Evolutionary conservation across 2,113 vertebrate genomes (phyloP).

Genomic region (Dipodomys merriami): DNA sequence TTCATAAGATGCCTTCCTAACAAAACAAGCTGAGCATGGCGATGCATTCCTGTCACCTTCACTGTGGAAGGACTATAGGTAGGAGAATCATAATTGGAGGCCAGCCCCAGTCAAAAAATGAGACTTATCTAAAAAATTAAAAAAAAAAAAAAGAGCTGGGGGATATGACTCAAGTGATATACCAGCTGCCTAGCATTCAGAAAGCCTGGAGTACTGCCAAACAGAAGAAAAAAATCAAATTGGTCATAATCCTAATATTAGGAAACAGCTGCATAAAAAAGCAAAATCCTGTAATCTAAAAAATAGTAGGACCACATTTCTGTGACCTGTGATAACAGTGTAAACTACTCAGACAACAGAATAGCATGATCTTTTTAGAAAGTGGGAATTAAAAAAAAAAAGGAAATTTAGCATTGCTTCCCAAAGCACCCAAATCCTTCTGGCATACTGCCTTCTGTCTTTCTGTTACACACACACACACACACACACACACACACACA

Average conservation of each 20-base stretch:
- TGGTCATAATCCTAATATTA: not conserved
- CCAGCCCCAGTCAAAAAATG: too few relatives aligned
- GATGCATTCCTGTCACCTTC: too few relatives aligned
- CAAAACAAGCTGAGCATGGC: too few relatives aligned
- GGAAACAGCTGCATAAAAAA: not conserved
- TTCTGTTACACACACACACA: not conserved
- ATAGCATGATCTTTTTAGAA: not conserved
- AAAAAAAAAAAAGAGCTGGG: too few relatives aligned
- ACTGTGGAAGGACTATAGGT: too few relatives aligned
- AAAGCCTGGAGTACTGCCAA: too few relatives aligned
- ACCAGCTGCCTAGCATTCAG: too few relatives aligned
- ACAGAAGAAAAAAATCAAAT: too few relatives aligned
- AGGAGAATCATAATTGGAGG: too few relatives aligned
- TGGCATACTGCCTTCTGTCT: accelerated
- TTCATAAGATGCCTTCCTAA: too few relatives aligned
- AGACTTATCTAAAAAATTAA: too few relatives aligned
- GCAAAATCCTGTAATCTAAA: not conserved
- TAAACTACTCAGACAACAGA: not conserved
- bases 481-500: not conserved
- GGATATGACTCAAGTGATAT: too few relatives aligned
- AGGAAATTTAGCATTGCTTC: not conserved
- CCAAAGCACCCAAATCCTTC: not conserved
- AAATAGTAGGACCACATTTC: not conserved
- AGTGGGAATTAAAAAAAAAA: not conserved
- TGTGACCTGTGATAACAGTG: not conserved